Percentiles rank a stretch among this genome's conserved stretches.
Evolutionary conservation across 2,113 vertebrate species (phyloP).

Genomic region (Callaeas wilsoni): DNA sequence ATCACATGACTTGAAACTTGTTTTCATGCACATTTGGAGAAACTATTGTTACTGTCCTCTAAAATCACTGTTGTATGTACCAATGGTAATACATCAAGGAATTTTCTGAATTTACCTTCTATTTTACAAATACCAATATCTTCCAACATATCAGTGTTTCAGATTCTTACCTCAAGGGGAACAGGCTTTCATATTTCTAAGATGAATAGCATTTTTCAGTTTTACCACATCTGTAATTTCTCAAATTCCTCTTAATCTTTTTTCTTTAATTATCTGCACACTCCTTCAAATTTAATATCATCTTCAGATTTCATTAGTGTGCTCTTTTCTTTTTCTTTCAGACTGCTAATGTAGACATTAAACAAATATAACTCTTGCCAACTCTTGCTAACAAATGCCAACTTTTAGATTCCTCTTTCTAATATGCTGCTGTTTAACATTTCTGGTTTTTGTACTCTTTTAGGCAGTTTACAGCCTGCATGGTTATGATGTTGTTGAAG

Average conservation of each 20-base stretch:
- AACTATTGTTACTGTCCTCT: background rate
- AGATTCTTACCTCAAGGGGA: background rate
- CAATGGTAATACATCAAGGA: background rate
- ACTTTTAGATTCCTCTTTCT: background rate
- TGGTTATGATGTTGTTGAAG: background rate
- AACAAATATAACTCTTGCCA: constrained; percentile 3
- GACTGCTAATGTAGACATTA: background rate
- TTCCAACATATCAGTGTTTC: background rate
- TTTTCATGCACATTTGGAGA: background rate
- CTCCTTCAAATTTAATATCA: background rate
- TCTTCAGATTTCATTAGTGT: background rate
- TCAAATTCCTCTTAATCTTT: background rate
- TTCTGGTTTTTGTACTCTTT: background rate
- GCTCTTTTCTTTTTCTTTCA: background rate
- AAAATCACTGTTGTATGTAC: background rate
- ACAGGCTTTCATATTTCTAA: background rate
- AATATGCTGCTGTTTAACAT: background rate
- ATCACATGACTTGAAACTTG: background rate
- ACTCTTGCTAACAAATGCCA: background rate
- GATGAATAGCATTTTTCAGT: background rate
- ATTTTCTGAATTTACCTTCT: background rate
- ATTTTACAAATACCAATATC: background rate
- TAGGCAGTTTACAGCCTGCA: background rate
- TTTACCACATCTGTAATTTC: background rate
- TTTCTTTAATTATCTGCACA: background rate